Percentiles rank a stretch among this genome's conserved stretches.
phyloP scores from a whole-genome alignment of 2,113 vertebrate species.

The Mellivora capensis region DNA sequence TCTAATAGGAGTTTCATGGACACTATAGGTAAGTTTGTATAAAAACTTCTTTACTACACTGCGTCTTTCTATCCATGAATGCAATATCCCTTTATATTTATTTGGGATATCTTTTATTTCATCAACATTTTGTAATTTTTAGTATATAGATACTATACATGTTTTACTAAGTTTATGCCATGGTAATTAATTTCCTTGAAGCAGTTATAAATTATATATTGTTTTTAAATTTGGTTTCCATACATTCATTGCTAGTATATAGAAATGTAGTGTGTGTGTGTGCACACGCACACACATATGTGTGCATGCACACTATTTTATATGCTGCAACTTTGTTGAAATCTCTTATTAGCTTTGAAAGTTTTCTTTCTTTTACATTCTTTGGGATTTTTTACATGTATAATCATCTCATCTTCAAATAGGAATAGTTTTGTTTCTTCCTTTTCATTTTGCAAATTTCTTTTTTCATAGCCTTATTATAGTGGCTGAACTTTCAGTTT shows the following conservation, averaged over 20 bases:
- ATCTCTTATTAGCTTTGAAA: not conserved
- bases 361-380: not conserved
- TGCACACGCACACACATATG: rapidly evolving
- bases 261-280: not conserved
- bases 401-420: not conserved
- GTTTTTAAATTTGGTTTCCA: not conserved
- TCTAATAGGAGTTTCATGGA: not conserved
- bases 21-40: not conserved
- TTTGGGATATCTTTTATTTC: not conserved
- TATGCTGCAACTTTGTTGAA: not conserved
- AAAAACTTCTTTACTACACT: not conserved
- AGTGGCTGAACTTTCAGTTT: not conserved
- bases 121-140: not conserved
- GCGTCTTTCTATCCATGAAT: not conserved
- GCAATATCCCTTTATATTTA: not conserved
- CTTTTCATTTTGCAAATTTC: not conserved
- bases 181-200: not conserved
- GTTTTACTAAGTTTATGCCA: not conserved
- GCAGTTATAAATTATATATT: not conserved
- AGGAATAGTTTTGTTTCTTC: not conserved
- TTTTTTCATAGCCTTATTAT: not conserved
- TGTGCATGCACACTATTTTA: not conserved
- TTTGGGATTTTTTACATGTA: not conserved
- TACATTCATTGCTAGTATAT: not conserved
- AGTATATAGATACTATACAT: not conserved